Conservation (phyloP, 2,113 vertebrate genomes). For the Trogon melanurus region DNA sequence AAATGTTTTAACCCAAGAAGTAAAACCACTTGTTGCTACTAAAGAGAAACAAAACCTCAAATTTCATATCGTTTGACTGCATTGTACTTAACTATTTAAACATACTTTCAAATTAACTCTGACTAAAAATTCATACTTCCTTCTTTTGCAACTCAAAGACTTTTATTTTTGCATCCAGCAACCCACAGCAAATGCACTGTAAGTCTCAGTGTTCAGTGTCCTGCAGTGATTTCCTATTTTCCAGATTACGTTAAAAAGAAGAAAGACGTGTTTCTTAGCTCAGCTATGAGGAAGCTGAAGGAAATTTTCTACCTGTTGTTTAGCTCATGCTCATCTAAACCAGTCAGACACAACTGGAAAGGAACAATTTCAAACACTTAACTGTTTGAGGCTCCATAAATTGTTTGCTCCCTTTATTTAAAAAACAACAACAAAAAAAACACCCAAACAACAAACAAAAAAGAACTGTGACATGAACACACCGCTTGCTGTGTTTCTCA, state of each 20-base stretch:
- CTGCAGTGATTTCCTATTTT: not conserved
- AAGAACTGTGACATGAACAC: not conserved
- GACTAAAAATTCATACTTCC: not conserved
- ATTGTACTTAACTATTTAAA: not conserved
- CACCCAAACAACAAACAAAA: too few relatives aligned
- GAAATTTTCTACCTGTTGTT: not conserved
- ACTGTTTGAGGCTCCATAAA: not conserved
- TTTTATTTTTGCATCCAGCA: not conserved
- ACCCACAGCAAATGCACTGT: not conserved
- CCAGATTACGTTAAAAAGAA: not conserved
- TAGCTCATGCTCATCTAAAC: not conserved
- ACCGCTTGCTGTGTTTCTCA: not conserved
- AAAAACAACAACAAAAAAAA: not conserved
- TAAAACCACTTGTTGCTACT: not conserved
- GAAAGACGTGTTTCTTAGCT: not conserved
- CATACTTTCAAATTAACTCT: not conserved
- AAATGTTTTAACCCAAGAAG: not conserved
- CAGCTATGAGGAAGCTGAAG: not conserved
- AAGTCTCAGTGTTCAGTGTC: not conserved
- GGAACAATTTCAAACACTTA: not conserved
- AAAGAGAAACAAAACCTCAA: not conserved
- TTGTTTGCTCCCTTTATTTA: not conserved
- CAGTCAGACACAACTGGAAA: not conserved
- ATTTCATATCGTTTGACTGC: not conserved
- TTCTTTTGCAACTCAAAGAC: not conserved